Evolutionary conservation across 2,888 invertebrate species (phyloP).

Genomic region (Xylophagus ater): DNA sequence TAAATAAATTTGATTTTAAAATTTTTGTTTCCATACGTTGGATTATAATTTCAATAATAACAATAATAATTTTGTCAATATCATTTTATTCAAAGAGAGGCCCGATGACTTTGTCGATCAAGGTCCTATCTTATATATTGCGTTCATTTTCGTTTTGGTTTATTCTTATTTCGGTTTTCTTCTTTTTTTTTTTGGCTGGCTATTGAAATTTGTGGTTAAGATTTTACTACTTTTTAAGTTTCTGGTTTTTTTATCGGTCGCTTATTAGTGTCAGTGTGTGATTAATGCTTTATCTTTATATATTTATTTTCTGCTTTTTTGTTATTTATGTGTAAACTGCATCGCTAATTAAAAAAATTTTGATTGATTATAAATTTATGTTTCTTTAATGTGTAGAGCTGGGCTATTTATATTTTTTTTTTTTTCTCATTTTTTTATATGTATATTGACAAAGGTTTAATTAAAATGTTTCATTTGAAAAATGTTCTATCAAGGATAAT

Average conservation of each 20-base stretch:
- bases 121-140: slow-evolving; percentile 5
- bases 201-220: slow-evolving; percentile 14
- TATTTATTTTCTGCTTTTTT: slow-evolving; percentile 9
- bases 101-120: too few relatives aligned
- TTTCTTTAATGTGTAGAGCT: too few relatives aligned
- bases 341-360: slow-evolving; percentile 17
- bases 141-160: slow-evolving; percentile 1
- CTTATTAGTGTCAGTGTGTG: not conserved
- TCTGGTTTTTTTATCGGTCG: slow-evolving; percentile 3
- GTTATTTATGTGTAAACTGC: slow-evolving; percentile 18
- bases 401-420: slow-evolving; percentile 16
- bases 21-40: too few relatives aligned
- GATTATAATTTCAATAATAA: too few relatives aligned
- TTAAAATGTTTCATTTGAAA: too few relatives aligned
- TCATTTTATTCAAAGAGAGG: too few relatives aligned
- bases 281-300: slow-evolving; percentile 9
- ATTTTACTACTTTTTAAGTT: slow-evolving; percentile 7
- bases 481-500: too few relatives aligned
- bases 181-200: slow-evolving; percentile 10
- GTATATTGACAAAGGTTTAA: too few relatives aligned
- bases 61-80: too few relatives aligned
- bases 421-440: too few relatives aligned
- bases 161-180: slow-evolving; percentile 7
- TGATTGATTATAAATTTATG: slow-evolving; percentile 10
- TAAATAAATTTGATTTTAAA: too few relatives aligned